Percentiles rank a stretch among this genome's conserved stretches.
Conservation (phyloP, 2,113 vertebrate genomes). For the Crocuta crocuta region DNA sequence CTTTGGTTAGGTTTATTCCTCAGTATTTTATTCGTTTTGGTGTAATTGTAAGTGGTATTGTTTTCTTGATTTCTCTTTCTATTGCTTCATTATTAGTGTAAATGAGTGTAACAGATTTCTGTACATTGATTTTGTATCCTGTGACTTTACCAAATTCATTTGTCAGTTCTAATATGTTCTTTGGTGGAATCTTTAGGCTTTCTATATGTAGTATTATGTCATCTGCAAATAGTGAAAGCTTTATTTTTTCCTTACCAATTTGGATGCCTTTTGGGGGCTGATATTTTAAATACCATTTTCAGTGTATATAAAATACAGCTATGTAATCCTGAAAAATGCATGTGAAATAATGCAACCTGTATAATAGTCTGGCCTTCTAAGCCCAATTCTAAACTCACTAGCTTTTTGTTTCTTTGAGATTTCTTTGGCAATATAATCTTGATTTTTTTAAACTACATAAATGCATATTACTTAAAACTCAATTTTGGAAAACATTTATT, state of each 20-base stretch:
- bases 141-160: neutral
- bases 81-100: neutral
- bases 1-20: neutral
- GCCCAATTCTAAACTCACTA: neutral
- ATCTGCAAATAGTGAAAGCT: neutral
- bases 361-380: neutral
- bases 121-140: neutral
- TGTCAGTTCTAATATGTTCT: neutral
- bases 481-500: neutral
- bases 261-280: neutral
- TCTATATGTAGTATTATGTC: neutral
- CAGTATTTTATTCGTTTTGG: neutral
- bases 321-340: neutral
- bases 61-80: neutral
- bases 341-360: neutral
- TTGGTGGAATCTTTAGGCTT: neutral
- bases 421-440: neutral
- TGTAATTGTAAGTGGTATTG: neutral
- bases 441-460: neutral
- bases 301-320: neutral
- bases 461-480: neutral
- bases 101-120: neutral
- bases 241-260: neutral
- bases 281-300: slow-evolving; percentile 28
- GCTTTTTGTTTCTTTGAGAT: neutral